phyloP scores from a whole-genome alignment of 2,888 invertebrate species.

The Mellilla xanthometata region DNA sequence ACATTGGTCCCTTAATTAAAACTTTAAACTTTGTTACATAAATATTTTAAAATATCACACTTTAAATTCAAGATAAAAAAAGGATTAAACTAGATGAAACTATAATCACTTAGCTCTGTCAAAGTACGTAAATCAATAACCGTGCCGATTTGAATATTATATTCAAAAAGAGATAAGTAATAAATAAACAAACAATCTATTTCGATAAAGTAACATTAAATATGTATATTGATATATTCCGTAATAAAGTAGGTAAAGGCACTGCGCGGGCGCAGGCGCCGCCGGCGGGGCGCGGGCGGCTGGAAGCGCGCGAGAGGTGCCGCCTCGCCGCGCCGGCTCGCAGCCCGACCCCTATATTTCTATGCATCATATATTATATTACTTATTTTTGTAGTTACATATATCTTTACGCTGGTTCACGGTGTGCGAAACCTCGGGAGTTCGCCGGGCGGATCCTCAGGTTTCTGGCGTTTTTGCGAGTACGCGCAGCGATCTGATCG shows the following conservation, averaged over 20 bases:
- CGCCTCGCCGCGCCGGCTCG: conserved; percentile 37
- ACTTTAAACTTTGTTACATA: conserved; percentile 80
- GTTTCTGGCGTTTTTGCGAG: conserved; percentile 59
- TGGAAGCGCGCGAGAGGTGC: conserved; percentile 59
- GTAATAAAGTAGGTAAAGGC: conserved; percentile 73
- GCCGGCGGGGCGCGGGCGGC: conserved; percentile 33
- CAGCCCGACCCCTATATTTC: conserved; percentile 34
- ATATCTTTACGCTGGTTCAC: conserved; percentile 57
- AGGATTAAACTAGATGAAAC: conserved; percentile 77
- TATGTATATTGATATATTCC: conserved; percentile 78
- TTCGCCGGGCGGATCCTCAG: conserved; percentile 58
- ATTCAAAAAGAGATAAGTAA: conserved; percentile 73
- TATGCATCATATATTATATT: conserved; percentile 50
- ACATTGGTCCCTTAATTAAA: conserved; percentile 82
- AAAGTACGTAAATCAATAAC: conserved; percentile 79
- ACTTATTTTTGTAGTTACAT: conserved; percentile 47
- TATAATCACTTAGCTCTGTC: conserved; percentile 78
- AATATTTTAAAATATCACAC: conserved; percentile 83
- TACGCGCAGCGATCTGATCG: conserved; percentile 53
- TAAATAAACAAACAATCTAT: conserved; percentile 81
- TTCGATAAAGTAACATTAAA: conserved; percentile 79
- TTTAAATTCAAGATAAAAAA: conserved; percentile 77
- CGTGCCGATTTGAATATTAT: conserved; percentile 77
- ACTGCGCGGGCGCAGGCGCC: conserved; percentile 58
- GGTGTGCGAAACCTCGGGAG: conserved; percentile 60